Evolutionary conservation across 2,113 vertebrate genomes (phyloP), one percentile per base, ranked within the genome.

Genomic region (Pteronura brasiliensis): DNA sequence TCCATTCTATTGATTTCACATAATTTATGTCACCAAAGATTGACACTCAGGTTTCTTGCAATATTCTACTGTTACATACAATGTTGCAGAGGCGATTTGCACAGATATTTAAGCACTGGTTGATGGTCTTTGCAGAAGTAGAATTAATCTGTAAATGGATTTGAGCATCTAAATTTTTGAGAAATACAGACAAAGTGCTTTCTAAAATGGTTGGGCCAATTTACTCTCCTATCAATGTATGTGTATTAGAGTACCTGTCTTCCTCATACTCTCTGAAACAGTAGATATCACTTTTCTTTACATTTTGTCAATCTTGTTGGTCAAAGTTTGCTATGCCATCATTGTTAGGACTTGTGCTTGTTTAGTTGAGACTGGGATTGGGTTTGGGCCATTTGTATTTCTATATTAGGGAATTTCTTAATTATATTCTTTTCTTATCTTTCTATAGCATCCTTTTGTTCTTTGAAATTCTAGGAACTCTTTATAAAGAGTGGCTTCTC

Each of bases 81-180:
- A 2, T 57, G 12, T 93, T 89, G 39, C 42, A 84, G 74, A 39
- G 36, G 14, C 10, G 20, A 83, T 94, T 86, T 90, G 14, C 25
- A 87, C 1, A 93, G 8, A 95, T 17, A 69, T 52, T 21, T 10
- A 77, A 82, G 20, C 65, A 52, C 13, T 0, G 76, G n/a, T 20
- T 88, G 29, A 69, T 21, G 7, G 55, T 59, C 18, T 90, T 96
- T 79, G 2, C 6, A 47, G 25, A 63, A 87, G 4, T 52, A 55
- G 74, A 97, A 93, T 87, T 95, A 97, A 92, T 67, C 72, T 59
- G 61, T 93, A 96, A 95, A 92, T 92, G 74, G 61, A 93, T 76
- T 67, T 92, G 55, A 95, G 11, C 21, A 92, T 80, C 63, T 67
- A 39, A 11, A 44, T 31, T 74, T 96, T 86, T 61, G 17, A 96